Conservation (phyloP, 2,888 invertebrate species). For the Dryobota labecula region DNA sequence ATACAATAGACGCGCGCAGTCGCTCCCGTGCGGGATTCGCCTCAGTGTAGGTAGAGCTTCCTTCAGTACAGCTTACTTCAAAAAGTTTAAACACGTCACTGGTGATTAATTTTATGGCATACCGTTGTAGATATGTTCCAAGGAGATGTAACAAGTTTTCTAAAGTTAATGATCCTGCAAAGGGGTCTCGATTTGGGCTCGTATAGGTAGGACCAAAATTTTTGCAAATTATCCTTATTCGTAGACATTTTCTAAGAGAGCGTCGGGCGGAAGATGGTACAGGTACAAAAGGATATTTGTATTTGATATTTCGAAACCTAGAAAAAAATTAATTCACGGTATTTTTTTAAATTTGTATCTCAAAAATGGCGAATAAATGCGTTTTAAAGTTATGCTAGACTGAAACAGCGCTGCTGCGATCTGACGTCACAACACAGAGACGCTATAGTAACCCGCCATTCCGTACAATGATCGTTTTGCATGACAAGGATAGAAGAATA, state of each 20-base stretch:
- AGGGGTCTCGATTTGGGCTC: slow-evolving; percentile 2
- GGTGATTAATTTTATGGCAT: slow-evolving; percentile 17
- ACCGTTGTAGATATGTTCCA: slow-evolving; percentile 45
- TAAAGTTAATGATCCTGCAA: not conserved
- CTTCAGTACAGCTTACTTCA: not conserved
- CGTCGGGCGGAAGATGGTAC: slow-evolving; percentile 22
- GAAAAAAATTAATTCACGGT: not conserved
- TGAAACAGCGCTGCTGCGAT: not conserved
- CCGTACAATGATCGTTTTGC: too few relatives aligned
- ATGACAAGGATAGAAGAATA: too few relatives aligned
- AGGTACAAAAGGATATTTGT: not conserved
- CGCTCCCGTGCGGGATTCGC: too few relatives aligned
- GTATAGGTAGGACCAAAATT: slow-evolving; percentile 50
- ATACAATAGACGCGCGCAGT: not conserved
- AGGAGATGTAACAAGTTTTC: not conserved
- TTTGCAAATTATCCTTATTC: slow-evolving; percentile 38
- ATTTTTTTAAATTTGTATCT: not conserved
- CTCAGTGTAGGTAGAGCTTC: not conserved
- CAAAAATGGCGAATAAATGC: not conserved
- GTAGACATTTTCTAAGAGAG: slow-evolving; percentile 25
- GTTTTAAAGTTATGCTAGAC: not conserved
- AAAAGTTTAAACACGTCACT: not conserved
- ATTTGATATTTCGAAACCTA: not conserved
- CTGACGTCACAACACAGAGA: not conserved
- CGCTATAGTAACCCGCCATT: not conserved